Percentiles rank a stretch among this genome's conserved stretches.
These are phyloP conservation scores for Vannuccia rotundouncinata DNA, from an alignment of 2,888 invertebrate genomes.

Conservation along the genomic window DNA sequence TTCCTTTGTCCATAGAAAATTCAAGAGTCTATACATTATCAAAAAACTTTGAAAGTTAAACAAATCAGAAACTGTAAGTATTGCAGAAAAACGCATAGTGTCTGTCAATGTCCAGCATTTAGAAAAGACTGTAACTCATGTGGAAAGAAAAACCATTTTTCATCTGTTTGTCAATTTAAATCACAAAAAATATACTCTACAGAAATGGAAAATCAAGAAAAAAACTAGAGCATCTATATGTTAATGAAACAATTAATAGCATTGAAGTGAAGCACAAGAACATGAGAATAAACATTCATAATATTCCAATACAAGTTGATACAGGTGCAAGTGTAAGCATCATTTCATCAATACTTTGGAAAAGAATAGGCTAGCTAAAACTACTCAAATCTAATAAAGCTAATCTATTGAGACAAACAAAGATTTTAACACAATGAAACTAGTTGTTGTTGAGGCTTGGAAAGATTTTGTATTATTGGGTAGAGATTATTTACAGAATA, in stretches of 20 bases:
- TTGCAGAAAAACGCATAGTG: conserved; percentile 5
- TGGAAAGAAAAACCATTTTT: background rate
- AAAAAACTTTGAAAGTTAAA: conserved; percentile 12
- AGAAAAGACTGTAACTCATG: background rate
- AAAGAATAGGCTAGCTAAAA: no score
- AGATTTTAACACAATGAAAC: background rate
- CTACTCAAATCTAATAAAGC: no score
- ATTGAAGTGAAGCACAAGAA: conserved; percentile 21
- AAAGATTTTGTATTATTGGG: background rate
- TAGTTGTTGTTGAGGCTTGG: background rate
- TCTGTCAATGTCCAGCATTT: conserved; percentile 7
- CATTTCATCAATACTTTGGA: background rate
- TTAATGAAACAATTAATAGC: conserved; percentile 20
- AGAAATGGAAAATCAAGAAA: conserved; percentile 14
- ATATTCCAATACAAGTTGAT: background rate
- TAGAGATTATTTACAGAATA: background rate
- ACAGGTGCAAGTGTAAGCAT: conserved; percentile 23
- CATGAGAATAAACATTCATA: no score
- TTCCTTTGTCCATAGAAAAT: conserved; percentile 7
- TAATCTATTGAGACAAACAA: no score
- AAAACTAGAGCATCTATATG: conserved; percentile 4
- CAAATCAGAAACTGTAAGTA: conserved; percentile 19
- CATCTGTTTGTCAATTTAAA: conserved; percentile 14
- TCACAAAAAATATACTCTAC: conserved; percentile 7
- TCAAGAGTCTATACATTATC: background rate